Percentiles rank a stretch among this genome's conserved stretches.
phyloP scores from a whole-genome alignment of 2,888 invertebrate species.

The Patella caerulea region DNA sequence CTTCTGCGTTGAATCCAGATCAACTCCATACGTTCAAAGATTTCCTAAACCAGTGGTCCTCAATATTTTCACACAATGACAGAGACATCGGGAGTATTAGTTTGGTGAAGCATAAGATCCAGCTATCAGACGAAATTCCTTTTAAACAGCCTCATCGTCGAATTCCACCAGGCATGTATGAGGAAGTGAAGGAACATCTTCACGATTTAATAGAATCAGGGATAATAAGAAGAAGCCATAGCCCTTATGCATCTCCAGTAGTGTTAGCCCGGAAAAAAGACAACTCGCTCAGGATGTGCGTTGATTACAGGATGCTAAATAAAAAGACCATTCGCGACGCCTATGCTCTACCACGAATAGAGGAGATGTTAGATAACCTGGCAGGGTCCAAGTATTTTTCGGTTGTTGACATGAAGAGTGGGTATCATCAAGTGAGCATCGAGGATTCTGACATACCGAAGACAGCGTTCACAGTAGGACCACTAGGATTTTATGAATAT shows the following conservation, averaged over 20 bases:
- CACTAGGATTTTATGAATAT: not conserved
- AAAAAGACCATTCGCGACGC: not conserved
- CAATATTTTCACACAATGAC: not conserved
- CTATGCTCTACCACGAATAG: not conserved
- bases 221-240: not conserved
- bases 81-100: conserved; percentile 1
- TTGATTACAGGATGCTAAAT: not conserved
- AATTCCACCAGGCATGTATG: not conserved
- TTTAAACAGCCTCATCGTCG: conserved; percentile 13
- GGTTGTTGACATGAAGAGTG: conserved; percentile 5
- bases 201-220: not conserved
- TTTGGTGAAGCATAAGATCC: conserved; percentile 1
- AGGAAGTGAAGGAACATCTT: conserved; percentile 6
- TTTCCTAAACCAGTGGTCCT: not conserved
- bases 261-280: not conserved
- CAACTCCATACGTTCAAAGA: not conserved
- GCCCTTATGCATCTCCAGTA: not conserved
- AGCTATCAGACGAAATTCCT: not conserved
- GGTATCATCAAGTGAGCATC: not conserved
- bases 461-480: not conserved
- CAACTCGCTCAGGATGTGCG: not conserved
- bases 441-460: not conserved
- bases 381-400: not conserved
- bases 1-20: not conserved
- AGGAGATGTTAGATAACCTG: not conserved